Conservation (phyloP, 2,113 vertebrate genomes). For the Zosterops hypoxanthus region DNA sequence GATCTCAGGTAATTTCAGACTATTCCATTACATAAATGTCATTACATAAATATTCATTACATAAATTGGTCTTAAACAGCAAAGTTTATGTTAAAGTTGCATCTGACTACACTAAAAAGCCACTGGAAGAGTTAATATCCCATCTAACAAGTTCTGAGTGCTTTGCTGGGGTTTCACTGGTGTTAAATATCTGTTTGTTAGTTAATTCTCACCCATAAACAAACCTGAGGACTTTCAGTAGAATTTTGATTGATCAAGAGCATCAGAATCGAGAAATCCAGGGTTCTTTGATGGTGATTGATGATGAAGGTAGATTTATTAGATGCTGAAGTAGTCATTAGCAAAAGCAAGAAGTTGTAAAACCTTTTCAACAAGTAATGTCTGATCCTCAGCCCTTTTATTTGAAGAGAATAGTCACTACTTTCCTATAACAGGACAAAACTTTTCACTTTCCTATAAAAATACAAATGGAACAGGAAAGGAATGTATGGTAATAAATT, state of each 20-base stretch:
- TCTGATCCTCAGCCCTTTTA: background rate
- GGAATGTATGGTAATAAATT: background rate
- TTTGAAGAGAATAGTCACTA: background rate
- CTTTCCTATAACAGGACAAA: background rate
- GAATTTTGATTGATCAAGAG: background rate
- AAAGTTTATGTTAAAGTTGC: background rate
- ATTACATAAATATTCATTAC: background rate
- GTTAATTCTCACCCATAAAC: background rate
- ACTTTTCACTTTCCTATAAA: background rate
- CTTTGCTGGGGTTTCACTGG: background rate
- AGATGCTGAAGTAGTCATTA: background rate
- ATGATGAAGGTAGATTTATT: background rate
- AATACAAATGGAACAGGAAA: background rate
- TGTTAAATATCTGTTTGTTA: background rate
- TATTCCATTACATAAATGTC: background rate
- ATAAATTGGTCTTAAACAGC: background rate
- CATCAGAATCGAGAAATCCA: background rate
- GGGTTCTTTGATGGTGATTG: background rate
- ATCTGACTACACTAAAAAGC: background rate
- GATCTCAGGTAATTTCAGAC: background rate
- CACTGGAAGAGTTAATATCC: background rate
- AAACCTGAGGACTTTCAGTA: background rate
- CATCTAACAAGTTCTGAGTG: background rate
- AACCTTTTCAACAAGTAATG: background rate
- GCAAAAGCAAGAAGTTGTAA: background rate